These are phyloP conservation scores for Leptodactylus fallax DNA, from an alignment of 2,797 vertebrate genomes.

Conservation along the genomic window DNA sequence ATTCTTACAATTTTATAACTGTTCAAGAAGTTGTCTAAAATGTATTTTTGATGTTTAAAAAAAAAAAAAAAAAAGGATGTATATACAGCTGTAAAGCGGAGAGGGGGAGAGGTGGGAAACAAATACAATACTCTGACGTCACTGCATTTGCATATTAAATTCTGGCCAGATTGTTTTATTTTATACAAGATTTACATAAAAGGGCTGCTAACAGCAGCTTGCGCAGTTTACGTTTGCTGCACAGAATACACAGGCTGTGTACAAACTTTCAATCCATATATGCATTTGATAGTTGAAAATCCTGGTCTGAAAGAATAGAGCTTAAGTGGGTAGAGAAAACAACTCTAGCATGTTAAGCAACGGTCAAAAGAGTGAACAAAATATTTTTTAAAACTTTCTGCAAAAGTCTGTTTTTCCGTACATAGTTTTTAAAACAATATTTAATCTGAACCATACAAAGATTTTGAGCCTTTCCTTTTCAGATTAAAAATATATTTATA, in stretches of 20 bases:
- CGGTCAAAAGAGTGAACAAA: conserved; percentile 53
- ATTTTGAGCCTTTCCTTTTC: conserved; percentile 85
- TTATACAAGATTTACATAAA: conserved; percentile 52
- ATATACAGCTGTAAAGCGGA: conserved; percentile 52
- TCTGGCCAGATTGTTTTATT: conserved; percentile 45
- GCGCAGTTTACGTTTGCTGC: conserved; percentile 15
- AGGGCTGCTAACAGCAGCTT: conserved; percentile 10
- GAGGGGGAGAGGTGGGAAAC: not conserved
- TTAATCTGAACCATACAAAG: conserved; percentile 69
- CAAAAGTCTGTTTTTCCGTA: conserved; percentile 31
- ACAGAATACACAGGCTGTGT: conserved; percentile 24
- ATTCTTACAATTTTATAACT: conserved; percentile 29
- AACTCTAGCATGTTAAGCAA: conserved; percentile 30
- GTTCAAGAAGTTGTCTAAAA: conserved; percentile 24
- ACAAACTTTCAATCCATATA: not conserved
- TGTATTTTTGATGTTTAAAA: conserved; percentile 39
- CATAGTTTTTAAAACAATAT: conserved; percentile 50
- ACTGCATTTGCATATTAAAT: conserved; percentile 50
- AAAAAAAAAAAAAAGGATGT: conserved; percentile 48
- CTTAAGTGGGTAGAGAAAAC: conserved; percentile 15
- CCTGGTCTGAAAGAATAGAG: not conserved
- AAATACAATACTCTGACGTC: conserved; percentile 28
- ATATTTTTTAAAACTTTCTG: conserved; percentile 52
- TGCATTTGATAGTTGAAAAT: conserved; percentile 16
- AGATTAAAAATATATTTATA: conserved; percentile 87